A percentile compares a stretch with the other conserved stretches of the same genome.
Conservation (phyloP, 2,888 invertebrate genomes). For the Drosophila macrospina region DNA sequence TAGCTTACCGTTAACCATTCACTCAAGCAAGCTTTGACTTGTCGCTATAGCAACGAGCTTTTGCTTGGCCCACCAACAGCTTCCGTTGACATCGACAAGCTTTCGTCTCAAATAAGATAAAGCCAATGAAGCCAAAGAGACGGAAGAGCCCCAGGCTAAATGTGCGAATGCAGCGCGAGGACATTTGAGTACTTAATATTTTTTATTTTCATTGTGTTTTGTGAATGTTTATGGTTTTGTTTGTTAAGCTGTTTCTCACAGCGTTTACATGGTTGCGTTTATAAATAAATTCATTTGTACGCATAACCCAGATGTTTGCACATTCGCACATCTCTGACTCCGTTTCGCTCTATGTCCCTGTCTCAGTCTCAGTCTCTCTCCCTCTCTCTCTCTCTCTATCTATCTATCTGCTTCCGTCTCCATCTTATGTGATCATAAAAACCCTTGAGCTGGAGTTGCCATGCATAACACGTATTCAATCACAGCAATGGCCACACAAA, state of each 20-base stretch:
- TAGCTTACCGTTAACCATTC: conserved; percentile 15
- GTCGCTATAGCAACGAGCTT: conserved; percentile 45
- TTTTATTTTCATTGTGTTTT: conserved; percentile 6
- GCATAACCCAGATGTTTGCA: conserved; percentile 28
- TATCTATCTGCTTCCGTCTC: conserved; percentile 2
- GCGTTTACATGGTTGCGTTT: conserved; percentile 62
- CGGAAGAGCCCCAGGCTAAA: conserved; percentile 3
- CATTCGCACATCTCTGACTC: too few relatives aligned
- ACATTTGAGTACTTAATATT: conserved; percentile 10
- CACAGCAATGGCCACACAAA: conserved; percentile 82
- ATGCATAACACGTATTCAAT: conserved; percentile 76
- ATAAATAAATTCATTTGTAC: conserved; percentile 63
- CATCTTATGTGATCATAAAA: conserved; percentile 60
- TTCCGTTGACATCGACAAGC: conserved; percentile 39
- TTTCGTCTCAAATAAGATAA: conserved; percentile 16
- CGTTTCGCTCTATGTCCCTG: too few relatives aligned
- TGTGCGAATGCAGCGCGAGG: conserved; percentile 17
- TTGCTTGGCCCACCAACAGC: conserved; percentile 15
- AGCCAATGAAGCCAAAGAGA: conserved; percentile 5
- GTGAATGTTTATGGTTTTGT: conserved; percentile 23
- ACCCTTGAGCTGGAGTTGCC: conserved; percentile 63
- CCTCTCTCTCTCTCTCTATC: background rate
- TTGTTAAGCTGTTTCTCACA: conserved; percentile 60
- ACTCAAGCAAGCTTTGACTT: background rate
- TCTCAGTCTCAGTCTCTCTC: too few relatives aligned